Evolutionary conservation across 2,113 vertebrate genomes (phyloP), one percentile per base, ranked within the genome.

Genomic region (Callipepla californica): DNA sequence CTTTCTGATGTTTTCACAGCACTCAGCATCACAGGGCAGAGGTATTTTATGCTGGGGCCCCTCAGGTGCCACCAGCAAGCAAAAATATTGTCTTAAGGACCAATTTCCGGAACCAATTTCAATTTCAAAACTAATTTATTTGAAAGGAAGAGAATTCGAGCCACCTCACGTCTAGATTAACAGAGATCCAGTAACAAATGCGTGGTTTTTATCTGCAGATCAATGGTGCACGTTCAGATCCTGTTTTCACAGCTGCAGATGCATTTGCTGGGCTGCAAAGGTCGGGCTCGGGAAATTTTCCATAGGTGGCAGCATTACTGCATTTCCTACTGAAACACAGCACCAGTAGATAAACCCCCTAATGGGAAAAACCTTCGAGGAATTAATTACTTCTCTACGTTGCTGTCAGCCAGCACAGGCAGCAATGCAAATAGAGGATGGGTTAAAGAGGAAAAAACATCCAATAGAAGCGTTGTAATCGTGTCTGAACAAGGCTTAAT

Each of bases 241-340:
- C 91, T 92, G 91, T 92, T 94, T 91, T 42, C 79, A 90, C 87
- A 96, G 94, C 94, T 92, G 95, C 2, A 26, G 11, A 20, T 0
- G 23, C 4, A 4, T 3, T 4, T 22, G 42, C 9, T 48, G 20
- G 19, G 17, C 2, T 19, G 36, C 67, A 68, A 34, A 83, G 72
- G 45, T 70, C 80, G 4, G 42, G 16, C 18, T 40, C 67, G 44
- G 11, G 48, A 42, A 80, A 30, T 2, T 16, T 81, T 90, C 96
- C 80, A 69, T 97, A 97, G 96, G 90, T 95, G 96, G 96, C 96
- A 96, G 96, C 93, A 97, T 92, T 51, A 93, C 78, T 26, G 82
- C 84, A 92, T 58, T n/a, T 58, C 55, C 32, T 58, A n/a, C 55
- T 58, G 61, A 30, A 40, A 61, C 11, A 23, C 13, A 51, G 79